These are phyloP conservation scores for Corythaeola cristata DNA, from an alignment of 2,113 vertebrate genomes.

Conservation along the genomic window DNA sequence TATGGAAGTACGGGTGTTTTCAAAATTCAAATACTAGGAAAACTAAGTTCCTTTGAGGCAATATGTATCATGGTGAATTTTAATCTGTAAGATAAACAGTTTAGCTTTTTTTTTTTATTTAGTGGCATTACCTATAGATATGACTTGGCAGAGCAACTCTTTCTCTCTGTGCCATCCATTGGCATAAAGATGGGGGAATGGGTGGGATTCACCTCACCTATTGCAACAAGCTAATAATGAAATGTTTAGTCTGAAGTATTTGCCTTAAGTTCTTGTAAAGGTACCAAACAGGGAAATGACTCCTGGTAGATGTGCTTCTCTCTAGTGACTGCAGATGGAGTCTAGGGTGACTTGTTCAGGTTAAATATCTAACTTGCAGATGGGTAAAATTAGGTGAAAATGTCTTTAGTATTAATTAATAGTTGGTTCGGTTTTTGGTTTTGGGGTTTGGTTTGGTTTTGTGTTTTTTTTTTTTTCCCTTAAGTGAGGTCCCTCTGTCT, in stretches of 20 bases:
- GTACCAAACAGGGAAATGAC: background rate
- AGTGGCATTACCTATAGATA: background rate
- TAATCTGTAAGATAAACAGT: background rate
- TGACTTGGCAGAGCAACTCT: background rate
- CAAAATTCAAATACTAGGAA: background rate
- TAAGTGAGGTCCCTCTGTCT: background rate
- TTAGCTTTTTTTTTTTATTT: background rate
- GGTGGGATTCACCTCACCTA: background rate
- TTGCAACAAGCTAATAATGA: background rate
- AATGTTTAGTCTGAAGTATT: background rate
- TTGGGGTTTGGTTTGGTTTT: no score
- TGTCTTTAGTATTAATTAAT: background rate
- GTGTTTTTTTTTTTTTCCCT: background rate
- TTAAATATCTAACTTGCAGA: background rate
- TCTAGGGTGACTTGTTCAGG: background rate
- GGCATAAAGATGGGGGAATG: background rate
- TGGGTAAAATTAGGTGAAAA: background rate
- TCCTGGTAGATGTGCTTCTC: background rate
- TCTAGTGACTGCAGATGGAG: background rate
- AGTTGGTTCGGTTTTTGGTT: background rate
- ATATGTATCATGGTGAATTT: background rate
- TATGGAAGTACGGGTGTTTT: background rate
- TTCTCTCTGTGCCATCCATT: background rate
- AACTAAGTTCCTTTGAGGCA: background rate
- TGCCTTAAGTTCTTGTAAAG: background rate